Evolutionary conservation across 2,113 vertebrate species (phyloP), one percentile per base, ranked within the genome.

Genomic region (Cathartes aura): DNA sequence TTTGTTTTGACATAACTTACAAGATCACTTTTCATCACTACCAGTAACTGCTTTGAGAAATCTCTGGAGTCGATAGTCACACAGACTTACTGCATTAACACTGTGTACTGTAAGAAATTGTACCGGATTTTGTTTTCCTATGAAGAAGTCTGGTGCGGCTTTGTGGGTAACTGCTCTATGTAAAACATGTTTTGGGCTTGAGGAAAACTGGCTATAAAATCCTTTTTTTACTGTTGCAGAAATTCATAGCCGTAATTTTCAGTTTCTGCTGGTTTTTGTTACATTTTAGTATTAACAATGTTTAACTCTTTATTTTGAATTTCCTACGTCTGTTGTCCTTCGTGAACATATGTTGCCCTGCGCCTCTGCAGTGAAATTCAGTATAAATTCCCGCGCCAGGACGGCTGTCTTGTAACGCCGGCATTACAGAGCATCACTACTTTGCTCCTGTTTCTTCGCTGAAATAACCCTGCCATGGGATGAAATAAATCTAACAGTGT

Each of bases 281-380:
- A 16, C 36, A 18, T 42, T 58, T 59, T 17, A 38, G 27, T 15
- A 48, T 9, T 38, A 55, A 20, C 9, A 9, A 19, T 9, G 4
- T 66, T 82, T 53, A 34, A 53, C 17, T 40, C 30, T 40, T 62
- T 15, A 9, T 48, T 68, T 67, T 55, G 13, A 7, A 62, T 45
- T 21, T 56, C 36, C 23, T 15, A 2, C 15, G 21, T 36, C 34
- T 78, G 14, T 73, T 59, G 6, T 29, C 19, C 15, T 20, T 12
- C 11, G 4, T 4, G 38, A 32, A 36, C 20, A 3, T 1, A 3
- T 21, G 15, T 16, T 60, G n/a, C 15, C 9, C 6, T 8, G n/a
- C 42, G 48, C 23, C 43, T 58, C 79, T 34, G 59, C 24, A 23
- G 72, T 8, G 38, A 55, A 48, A 42, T 84, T 20, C 58, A 5